Evolutionary conservation across 2,113 vertebrate species (phyloP).

Genomic region (Mesoclemmys tuberculata): DNA sequence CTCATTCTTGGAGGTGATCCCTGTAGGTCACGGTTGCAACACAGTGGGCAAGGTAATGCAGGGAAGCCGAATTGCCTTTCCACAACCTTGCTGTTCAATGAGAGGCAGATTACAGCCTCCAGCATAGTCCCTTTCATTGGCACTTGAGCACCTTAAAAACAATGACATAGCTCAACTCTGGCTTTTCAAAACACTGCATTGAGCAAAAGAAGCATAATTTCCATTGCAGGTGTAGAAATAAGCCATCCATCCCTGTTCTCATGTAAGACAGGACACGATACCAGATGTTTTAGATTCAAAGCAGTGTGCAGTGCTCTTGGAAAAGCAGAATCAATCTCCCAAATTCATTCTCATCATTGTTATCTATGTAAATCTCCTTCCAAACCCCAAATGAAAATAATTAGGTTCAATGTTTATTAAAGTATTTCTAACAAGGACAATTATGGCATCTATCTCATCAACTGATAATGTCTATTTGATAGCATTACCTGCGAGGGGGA

Average conservation of each 20-base stretch:
- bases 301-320: rapidly evolving
- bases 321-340: neutral
- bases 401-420: slow-evolving; percentile 24
- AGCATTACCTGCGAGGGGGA: slow-evolving; percentile 16
- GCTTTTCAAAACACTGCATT: neutral
- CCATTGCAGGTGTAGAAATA: neutral
- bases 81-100: neutral
- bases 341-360: neutral
- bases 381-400: slow-evolving; percentile 13
- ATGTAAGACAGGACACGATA: rapidly evolving
- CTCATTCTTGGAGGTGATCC: neutral
- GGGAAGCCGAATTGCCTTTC: neutral
- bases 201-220: neutral
- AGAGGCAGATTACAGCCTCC: neutral
- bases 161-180: neutral
- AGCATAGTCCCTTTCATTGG: neutral
- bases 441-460: slow-evolving; percentile 41
- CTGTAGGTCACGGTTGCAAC: neutral
- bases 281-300: rapidly evolving
- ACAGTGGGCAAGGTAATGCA: neutral
- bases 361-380: neutral
- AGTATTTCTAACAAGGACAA: neutral
- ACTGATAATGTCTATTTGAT: slow-evolving; percentile 31
- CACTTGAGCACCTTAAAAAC: neutral
- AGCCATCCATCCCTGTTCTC: neutral